Conservation (phyloP, 2,888 invertebrate genomes). For the Pyrrhosoma nymphula region DNA sequence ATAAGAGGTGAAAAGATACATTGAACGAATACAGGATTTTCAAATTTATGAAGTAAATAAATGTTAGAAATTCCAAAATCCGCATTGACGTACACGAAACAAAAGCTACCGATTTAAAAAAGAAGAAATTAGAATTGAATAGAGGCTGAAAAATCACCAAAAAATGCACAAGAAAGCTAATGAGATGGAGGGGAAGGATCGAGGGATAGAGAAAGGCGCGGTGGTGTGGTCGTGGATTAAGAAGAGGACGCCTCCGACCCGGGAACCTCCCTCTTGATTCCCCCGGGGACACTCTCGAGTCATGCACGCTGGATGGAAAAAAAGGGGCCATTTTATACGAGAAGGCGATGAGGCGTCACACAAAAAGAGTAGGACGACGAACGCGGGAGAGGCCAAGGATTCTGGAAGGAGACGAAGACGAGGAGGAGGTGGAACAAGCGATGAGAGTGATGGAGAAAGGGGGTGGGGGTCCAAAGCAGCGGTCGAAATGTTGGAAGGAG, state of each 20-base stretch:
- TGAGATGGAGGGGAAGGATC: not conserved
- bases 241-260: not conserved
- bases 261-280: not conserved
- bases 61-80: no score
- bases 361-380: not conserved
- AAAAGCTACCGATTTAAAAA: no score
- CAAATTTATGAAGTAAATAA: no score
- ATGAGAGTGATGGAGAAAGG: no score
- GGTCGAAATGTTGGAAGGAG: not conserved
- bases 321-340: not conserved
- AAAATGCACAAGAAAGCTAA: not conserved
- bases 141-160: no score
- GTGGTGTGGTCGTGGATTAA: not conserved
- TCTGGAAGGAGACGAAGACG: not conserved
- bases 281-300: not conserved
- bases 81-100: no score
- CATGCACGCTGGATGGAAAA: not conserved
- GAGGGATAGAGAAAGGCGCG: not conserved
- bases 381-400: not conserved
- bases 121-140: no score
- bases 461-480: not conserved
- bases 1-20: no score
- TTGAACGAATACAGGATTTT: no score
- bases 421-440: not conserved
- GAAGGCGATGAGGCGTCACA: conserved; percentile 5